Evolutionary conservation across 2,113 vertebrate genomes (phyloP).

Genomic region (Peromyscus maniculatus): DNA sequence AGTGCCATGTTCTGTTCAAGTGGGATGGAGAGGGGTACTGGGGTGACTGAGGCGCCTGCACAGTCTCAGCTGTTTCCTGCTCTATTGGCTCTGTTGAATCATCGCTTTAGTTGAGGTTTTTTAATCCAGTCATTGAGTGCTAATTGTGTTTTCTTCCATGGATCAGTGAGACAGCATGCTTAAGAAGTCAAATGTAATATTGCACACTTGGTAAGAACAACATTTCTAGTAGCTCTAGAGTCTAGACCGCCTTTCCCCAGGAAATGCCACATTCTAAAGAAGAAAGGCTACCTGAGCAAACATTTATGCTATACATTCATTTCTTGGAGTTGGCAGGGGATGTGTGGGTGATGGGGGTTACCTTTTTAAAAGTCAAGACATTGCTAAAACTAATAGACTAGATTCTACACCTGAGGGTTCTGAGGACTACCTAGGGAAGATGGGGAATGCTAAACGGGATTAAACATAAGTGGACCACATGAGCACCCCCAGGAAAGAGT

Average conservation of each 20-base stretch:
- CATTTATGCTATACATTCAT: fast-evolving
- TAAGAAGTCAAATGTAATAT: neutral
- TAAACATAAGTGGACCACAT: neutral
- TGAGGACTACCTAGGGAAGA: neutral
- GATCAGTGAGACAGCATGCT: neutral
- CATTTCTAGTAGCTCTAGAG: neutral
- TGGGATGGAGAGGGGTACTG: neutral
- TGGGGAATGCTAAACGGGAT: neutral
- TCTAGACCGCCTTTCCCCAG: neutral
- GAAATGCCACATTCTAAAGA: neutral
- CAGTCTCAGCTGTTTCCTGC: neutral
- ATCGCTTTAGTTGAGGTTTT: neutral
- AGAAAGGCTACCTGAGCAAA: neutral
- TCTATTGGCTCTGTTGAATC: neutral
- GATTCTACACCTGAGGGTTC: neutral
- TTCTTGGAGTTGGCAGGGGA: neutral
- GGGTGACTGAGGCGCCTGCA: neutral
- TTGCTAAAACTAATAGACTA: neutral
- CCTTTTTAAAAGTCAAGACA: neutral
- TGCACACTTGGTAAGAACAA: neutral
- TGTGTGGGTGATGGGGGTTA: fast-evolving
- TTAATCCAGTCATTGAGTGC: neutral
- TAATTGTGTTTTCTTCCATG: neutral
- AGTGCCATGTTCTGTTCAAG: neutral
- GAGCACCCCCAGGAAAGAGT: neutral